Base-by-base conservation (phyloP, 2,113 vertebrate genomes). In the Mionectes macconnelli region DNA sequence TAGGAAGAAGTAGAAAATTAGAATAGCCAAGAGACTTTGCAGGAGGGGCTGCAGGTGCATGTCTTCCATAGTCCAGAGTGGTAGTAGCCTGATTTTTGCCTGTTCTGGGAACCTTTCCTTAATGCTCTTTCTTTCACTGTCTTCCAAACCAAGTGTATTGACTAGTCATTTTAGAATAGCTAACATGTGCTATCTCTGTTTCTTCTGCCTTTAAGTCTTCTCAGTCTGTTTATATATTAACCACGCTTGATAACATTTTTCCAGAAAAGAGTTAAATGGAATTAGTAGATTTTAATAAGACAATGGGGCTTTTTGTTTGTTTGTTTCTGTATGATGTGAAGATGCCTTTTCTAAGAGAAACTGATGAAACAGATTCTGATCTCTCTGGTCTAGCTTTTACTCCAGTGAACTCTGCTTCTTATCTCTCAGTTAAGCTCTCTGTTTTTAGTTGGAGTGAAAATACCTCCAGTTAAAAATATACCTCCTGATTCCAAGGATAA, bases 231-330 rank as follows among this genome's bases (percentile, higher is more conserved):
- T 75, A 13, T 74, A 13, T 73, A 76, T 88, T 80, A 80, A 45
- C 15, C 23, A 42, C 20, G 33, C 10, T 52, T 56, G 19, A 33
- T 39, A 85, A 76, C 5, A 19, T 45, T 64, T 92, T 68, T 44
- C 10, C 31, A 87, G n/a, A 57, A 75, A 75, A 87, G 7, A 27
- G 15, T 77, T 53, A 66, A 53, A 23, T 81, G 31, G 57, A 76
- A 86, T 73, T 6, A 64, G 35, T 67, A 52, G 31, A n/a, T 47
- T 94, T 93, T 60, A 89, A 39, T 25, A 67, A 80, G 62, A 42
- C 12, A 22, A 8, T 30, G 6, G 6, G 1, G 6, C 0, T 14
- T 52, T 3, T 55, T 33, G 21, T 53, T 6, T 42, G 8, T 50
- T 64, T 39, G n/a, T 37, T 50, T 28, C 4, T 76, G 42, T 63